Conservation (phyloP, 2,113 vertebrate species). For the Tyto alba region DNA sequence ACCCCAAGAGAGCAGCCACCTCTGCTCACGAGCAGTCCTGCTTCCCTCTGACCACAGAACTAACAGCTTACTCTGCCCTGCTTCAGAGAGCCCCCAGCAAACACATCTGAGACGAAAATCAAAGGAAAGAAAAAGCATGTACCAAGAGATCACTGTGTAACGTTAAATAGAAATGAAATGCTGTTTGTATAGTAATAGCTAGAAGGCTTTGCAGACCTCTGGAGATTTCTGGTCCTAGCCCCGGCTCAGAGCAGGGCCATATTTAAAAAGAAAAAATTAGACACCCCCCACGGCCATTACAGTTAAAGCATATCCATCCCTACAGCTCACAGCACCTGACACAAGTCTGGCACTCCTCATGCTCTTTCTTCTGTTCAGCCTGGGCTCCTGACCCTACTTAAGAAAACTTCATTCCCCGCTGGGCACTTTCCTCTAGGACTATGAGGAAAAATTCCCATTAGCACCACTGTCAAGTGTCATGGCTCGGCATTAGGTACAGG, state of each 20-base stretch:
- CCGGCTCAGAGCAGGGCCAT: background rate
- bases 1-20: conserved; percentile 8
- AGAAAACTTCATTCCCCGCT: background rate
- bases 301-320: fast-evolving
- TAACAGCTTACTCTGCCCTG: background rate
- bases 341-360: background rate
- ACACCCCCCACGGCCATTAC: fast-evolving
- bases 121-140: background rate
- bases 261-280: background rate
- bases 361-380: background rate
- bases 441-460: background rate
- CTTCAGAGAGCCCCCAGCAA: background rate
- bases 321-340: background rate
- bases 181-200: background rate
- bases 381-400: background rate
- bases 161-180: background rate
- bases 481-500: background rate
- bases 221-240: background rate
- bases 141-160: background rate
- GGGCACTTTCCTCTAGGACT: background rate
- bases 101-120: background rate
- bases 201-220: background rate
- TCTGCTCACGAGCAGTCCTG: background rate
- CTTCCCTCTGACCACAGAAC: background rate
- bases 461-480: background rate